Percentiles rank a stretch among this genome's conserved stretches.
Conservation (phyloP, 2,113 vertebrate species). For the Nothobranchius kuhntae region DNA sequence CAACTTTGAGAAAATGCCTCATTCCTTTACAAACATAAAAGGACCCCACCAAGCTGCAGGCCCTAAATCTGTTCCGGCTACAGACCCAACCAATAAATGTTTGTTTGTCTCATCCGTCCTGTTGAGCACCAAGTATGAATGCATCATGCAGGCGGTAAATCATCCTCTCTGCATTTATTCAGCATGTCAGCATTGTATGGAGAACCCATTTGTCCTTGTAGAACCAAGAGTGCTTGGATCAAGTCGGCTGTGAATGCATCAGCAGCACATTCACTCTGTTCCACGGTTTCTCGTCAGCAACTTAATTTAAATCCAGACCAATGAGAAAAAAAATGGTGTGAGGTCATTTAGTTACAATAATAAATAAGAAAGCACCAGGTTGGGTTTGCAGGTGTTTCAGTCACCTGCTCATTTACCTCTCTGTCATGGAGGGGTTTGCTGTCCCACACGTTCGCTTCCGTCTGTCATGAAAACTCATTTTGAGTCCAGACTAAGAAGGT, state of each 20-base stretch:
- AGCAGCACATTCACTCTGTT: not conserved
- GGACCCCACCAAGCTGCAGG: not conserved
- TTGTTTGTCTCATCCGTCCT: conserved; percentile 3
- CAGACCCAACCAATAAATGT: not conserved
- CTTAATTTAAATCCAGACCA: not conserved
- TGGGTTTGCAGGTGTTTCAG: not conserved
- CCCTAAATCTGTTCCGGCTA: not conserved
- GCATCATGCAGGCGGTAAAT: conserved; percentile 3
- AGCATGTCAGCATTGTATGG: not conserved
- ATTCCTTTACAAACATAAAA: not conserved
- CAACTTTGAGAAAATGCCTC: not conserved
- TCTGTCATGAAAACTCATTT: too few species aligned
- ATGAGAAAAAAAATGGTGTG: not conserved
- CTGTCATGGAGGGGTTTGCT: not conserved
- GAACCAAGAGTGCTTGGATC: not conserved
- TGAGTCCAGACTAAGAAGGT: too few species aligned
- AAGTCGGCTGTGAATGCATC: not conserved
- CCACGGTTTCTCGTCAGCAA: not conserved
- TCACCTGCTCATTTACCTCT: not conserved
- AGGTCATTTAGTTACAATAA: not conserved
- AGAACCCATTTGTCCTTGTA: not conserved
- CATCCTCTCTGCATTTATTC: not conserved
- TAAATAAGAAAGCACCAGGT: not conserved
- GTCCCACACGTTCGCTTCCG: not conserved
- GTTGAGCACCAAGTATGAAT: not conserved